Evolutionary conservation across 2,113 vertebrate species (phyloP), one percentile per base, ranked within the genome.

Genomic region (Pardalotus punctatus): DNA sequence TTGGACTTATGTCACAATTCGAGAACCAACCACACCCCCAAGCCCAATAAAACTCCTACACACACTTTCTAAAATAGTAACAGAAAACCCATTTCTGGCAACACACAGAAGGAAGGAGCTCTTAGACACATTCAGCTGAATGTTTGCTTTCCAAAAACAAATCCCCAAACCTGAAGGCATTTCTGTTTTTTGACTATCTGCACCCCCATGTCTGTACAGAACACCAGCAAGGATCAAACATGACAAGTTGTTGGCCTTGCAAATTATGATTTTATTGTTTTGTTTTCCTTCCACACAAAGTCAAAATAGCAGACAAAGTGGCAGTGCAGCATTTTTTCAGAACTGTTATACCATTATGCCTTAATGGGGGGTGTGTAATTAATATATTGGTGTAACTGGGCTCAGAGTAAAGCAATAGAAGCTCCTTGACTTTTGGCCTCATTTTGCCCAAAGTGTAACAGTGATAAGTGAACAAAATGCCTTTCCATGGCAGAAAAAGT

Each of bases 81-180:
- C 78, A 91, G 40, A 91, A 93, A 65, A 16, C 5, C 35, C 12
- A 29, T 93, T 94, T 91, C 38, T 84, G 79, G 56, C 64, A 84
- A 65, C 15, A 76, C 4, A 28, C 21, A 74, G 80, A 45, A 86
- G n/a, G 14, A 81, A 62, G 66, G 16, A 38, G 35, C 51, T 72
- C 36, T 83, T 23, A 27, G 31, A 54, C 15, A 83, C 24, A 50
- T 66, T 80, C 58, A 66, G 33, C 23, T 62, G 38, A 61, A 21
- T 42, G 42, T 60, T 4, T 74, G 56, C 27, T 64, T 84, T 74
- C 22, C 5, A 15, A 88, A 61, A 62, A 66, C 15, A 56, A 19
- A 23, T 12, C 23, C 48, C 45, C 45, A 72, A 67, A 81, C 35
- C 38, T 62, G 58, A 61, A 77, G 58, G 57, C 6, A 35, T 38